Evolutionary conservation across 2,888 invertebrate genomes (phyloP).

Genomic region (Arctia plantaginis): DNA sequence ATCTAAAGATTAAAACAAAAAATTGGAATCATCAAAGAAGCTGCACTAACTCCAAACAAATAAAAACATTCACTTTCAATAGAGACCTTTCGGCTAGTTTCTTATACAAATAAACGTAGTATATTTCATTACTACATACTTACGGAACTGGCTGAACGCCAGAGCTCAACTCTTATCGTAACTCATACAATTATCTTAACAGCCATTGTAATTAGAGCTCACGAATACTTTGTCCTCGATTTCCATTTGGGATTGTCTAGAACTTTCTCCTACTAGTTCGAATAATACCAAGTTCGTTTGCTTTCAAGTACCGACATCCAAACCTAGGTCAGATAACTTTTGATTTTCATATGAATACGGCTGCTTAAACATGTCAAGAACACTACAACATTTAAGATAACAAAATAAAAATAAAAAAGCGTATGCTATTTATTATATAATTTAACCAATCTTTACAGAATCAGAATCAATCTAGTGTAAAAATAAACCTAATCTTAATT

Average conservation of each 20-base stretch:
- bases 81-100: not conserved
- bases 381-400: too few relatives aligned
- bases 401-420: too few relatives aligned
- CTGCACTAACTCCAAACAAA: not conserved
- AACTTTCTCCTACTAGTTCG: conserved; percentile 26
- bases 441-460: too few relatives aligned
- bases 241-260: conserved; percentile 29
- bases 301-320: not conserved
- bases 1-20: not conserved
- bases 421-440: too few relatives aligned
- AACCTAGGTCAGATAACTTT: conserved; percentile 12
- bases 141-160: conserved; percentile 9
- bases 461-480: too few relatives aligned
- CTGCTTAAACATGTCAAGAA: conserved; percentile 27
- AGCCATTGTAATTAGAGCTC: conserved; percentile 27
- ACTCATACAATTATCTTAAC: not conserved
- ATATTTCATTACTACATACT: not conserved
- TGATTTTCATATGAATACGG: conserved; percentile 27
- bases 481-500: too few relatives aligned
- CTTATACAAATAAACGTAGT: not conserved
- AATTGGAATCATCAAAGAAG: not conserved
- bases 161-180: conserved; percentile 16
- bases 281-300: conserved; percentile 22
- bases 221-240: conserved; percentile 30
- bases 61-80: not conserved